A percentile compares a stretch with the other conserved stretches of the same genome.
These are phyloP conservation scores for Brevimyrus niger DNA, from an alignment of 2,113 vertebrate genomes.

Conservation along the genomic window DNA sequence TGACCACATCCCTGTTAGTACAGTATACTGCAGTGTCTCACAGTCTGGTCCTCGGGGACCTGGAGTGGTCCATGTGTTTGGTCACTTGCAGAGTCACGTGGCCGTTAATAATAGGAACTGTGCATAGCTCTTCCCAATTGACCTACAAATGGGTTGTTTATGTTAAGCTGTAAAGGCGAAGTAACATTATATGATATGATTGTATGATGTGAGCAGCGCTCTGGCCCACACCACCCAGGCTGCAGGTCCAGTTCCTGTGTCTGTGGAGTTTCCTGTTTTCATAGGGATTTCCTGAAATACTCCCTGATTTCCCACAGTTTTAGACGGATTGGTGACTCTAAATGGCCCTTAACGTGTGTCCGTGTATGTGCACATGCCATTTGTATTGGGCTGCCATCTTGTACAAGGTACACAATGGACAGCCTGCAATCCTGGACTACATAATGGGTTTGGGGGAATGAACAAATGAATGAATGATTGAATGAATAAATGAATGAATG, in stretches of 20 bases:
- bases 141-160: not conserved
- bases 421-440: not conserved
- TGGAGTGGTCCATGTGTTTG: not conserved
- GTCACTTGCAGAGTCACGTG: not conserved
- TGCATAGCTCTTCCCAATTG: not conserved
- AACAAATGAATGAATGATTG: not conserved
- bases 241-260: not conserved
- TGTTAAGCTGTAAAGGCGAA: not conserved
- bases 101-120: not conserved
- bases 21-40: not conserved
- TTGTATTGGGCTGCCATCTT: constrained; percentile 8
- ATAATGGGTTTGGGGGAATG: not conserved
- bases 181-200: not conserved
- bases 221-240: not conserved
- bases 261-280: not conserved
- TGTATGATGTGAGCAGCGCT: not conserved
- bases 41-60: not conserved
- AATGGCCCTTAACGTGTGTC: not conserved
- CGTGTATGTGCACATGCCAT: not conserved
- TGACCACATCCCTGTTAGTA: not conserved
- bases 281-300: not conserved
- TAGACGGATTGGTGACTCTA: not conserved
- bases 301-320: not conserved
- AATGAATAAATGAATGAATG: not conserved
- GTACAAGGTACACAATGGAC: not conserved